Percentiles rank a stretch among this genome's conserved stretches.
Evolutionary conservation across 2,888 invertebrate species (phyloP).

Genomic region (Lymantria dispar): DNA sequence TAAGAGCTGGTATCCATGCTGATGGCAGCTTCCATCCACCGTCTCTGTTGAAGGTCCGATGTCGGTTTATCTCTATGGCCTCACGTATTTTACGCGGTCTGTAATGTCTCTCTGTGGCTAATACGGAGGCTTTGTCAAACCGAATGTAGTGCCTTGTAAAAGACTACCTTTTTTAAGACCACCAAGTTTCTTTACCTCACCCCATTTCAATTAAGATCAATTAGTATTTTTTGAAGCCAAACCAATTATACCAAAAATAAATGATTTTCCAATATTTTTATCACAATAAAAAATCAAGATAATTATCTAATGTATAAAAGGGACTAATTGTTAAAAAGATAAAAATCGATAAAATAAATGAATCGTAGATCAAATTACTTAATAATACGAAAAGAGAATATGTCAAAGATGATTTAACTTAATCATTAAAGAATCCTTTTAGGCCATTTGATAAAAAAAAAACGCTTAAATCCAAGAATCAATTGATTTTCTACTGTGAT

Average conservation of each 20-base stretch:
- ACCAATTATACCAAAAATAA: constrained; percentile 22
- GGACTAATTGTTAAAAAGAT: constrained; percentile 31
- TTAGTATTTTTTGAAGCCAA: constrained; percentile 12
- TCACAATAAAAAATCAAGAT: constrained; percentile 26
- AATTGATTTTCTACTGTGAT: constrained; percentile 70
- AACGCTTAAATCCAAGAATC: constrained; percentile 59
- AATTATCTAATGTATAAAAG: constrained; percentile 30
- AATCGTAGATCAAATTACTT: constrained; percentile 59
- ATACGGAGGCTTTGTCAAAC: too few species aligned
- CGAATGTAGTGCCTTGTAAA: too few species aligned
- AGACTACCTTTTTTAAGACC: too few species aligned
- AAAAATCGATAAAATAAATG: constrained; percentile 42
- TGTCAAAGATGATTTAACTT: constrained; percentile 73
- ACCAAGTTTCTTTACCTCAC: too few species aligned
- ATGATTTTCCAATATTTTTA: constrained; percentile 18
- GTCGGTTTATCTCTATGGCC: too few species aligned
- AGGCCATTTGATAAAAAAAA: constrained; percentile 77
- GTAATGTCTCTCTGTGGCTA: too few species aligned
- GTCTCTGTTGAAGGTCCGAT: too few species aligned
- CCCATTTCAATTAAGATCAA: neutral
- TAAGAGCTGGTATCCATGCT: too few species aligned
- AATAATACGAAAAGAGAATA: constrained; percentile 69
- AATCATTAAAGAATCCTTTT: constrained; percentile 70
- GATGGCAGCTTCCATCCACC: too few species aligned
- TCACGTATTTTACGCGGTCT: too few species aligned